These are phyloP conservation scores for Paracanthobrama guichenoti DNA, from an alignment of 2,113 vertebrate species.

Conservation along the genomic window DNA sequence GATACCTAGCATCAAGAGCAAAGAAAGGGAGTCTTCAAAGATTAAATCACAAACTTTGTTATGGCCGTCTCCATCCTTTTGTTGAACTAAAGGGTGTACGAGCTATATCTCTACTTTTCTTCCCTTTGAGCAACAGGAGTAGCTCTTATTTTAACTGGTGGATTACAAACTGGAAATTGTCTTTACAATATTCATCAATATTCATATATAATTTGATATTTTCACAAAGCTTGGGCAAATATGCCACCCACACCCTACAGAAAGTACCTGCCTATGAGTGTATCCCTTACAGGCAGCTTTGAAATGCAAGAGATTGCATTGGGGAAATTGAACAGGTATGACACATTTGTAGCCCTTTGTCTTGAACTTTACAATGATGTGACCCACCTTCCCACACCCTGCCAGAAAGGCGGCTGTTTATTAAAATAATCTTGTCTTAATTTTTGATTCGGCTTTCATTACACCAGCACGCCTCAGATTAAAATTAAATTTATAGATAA, in stretches of 20 bases:
- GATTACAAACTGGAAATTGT: neutral
- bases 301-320: neutral
- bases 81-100: neutral
- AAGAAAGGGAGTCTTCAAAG: neutral
- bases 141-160: neutral
- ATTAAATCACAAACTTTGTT: neutral
- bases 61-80: neutral
- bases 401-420: slow-evolving; percentile 70
- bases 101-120: neutral
- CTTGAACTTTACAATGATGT: slow-evolving; percentile 61
- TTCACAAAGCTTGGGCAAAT: neutral
- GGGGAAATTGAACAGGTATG: neutral
- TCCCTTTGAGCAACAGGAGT: neutral
- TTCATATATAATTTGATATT: neutral
- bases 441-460: slow-evolving; percentile 77
- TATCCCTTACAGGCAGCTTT: neutral
- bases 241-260: neutral
- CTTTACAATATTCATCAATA: neutral
- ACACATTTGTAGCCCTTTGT: slow-evolving; percentile 14
- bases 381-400: slow-evolving; percentile 69
- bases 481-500: slow-evolving; percentile 81
- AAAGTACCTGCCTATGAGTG: neutral
- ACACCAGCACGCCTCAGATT: slow-evolving; percentile 76
- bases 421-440: slow-evolving; percentile 79
- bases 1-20: neutral